Base-by-base conservation (phyloP, 2,888 invertebrate species). In the Drosophila rubida region DNA sequence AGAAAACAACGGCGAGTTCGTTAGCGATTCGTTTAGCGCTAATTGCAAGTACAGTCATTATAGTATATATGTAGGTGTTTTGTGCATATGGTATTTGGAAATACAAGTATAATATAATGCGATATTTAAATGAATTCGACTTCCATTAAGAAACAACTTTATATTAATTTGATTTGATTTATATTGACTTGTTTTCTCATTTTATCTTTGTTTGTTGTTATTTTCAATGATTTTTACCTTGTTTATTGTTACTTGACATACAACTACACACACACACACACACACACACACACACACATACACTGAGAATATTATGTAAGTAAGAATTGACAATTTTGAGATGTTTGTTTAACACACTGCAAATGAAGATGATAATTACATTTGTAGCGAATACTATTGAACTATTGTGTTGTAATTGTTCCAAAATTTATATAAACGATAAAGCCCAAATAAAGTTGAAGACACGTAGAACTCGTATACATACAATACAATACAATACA, bases 361-460 rank as follows among this genome's bases (percentile, higher is more conserved):
- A 51, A 53, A 55, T 30, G 19, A 57, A 37, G n/a, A 44, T 35
- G 39, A 68, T 42, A 70, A 32, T 54, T 55, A 67, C 35, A 60
- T 61, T 69, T 66, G 70, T 69, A 75, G 75, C 42, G 30, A 51
- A 64, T 64, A 73, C 51, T 72, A 69, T 64, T 73, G 44, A 73
- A 64, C 55, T 57, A 72, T 75, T 75, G 64, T 75, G 76, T 75
- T 75, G 75, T 76, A 75, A 72, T 75, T 75, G 72, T 75, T 75
- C 61, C 35, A 55, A 75, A 58, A 60, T 71, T 63, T 65, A 57
- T 55, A 42, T 53, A 41, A 54, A 45, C 22, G 32, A 27, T 27
- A 51, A 19, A 44, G 51, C 49, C 45, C 45, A 70, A 69, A 69
- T 57, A 64, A 74, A 65, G 58, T 64, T 64, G 16, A 67, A 57